phyloP scores from a whole-genome alignment of 2,113 vertebrate genomes.

The Hypanus sabinus region DNA sequence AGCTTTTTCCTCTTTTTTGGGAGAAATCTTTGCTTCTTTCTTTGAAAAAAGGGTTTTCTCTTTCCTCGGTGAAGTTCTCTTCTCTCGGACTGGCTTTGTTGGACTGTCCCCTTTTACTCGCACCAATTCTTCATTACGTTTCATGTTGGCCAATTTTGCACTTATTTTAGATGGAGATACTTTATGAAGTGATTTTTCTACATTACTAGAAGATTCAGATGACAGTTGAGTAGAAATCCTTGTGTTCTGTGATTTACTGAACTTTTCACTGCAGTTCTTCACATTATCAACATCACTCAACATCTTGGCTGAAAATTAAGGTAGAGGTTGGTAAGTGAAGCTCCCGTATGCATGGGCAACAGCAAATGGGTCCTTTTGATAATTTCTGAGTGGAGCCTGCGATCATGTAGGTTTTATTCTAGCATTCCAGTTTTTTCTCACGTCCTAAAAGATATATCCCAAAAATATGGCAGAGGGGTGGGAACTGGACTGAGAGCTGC shows the following conservation, averaged over 20 bases:
- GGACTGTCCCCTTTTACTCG: constrained; percentile 40
- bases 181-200: constrained; percentile 43
- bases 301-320: constrained; percentile 24
- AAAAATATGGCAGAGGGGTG: too few relatives aligned
- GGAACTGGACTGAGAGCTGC: too few relatives aligned
- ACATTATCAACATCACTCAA: not conserved
- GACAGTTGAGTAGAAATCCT: not conserved
- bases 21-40: constrained; percentile 48
- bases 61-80: constrained; percentile 53
- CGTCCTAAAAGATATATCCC: too few relatives aligned
- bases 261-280: not conserved
- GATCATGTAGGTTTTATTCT: too few relatives aligned
- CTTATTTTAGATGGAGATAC: constrained; percentile 53
- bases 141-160: constrained; percentile 70
- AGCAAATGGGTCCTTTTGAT: too few relatives aligned
- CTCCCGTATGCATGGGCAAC: not conserved
- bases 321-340: not conserved
- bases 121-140: constrained; percentile 57
- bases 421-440: too few relatives aligned
- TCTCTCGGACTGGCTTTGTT: constrained; percentile 42
- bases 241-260: not conserved
- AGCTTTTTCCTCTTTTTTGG: constrained; percentile 56
- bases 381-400: too few relatives aligned
- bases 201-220: not conserved
- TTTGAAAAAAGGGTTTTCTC: constrained; percentile 49